phyloP scores from a whole-genome alignment of 2,797 vertebrate genomes.

The Danio jaintianensis region DNA sequence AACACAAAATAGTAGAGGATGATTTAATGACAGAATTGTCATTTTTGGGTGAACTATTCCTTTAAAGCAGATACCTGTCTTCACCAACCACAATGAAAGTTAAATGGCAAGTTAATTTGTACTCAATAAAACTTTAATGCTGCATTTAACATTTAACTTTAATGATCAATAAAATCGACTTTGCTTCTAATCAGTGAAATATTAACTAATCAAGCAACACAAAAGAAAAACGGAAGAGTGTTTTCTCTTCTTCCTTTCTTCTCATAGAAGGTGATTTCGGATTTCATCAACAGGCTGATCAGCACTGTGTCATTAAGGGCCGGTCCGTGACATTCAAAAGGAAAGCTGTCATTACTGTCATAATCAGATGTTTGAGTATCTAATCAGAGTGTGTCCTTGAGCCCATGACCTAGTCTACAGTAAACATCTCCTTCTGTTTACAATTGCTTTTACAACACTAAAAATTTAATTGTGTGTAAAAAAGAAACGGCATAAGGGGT shows the following conservation, averaged over 20 bases:
- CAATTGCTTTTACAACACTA: neutral
- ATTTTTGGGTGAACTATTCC: too few species aligned
- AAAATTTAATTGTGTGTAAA: neutral
- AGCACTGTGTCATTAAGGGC: neutral
- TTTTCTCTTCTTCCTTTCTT: neutral
- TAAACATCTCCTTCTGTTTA: neutral
- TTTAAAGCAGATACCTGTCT: neutral
- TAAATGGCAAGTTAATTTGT: neutral
- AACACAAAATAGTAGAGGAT: too few species aligned
- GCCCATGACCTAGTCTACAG: neutral
- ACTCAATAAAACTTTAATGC: neutral
- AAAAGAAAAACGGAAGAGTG: neutral
- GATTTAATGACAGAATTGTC: too few species aligned
- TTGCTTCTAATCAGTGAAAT: neutral
- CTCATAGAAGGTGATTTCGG: neutral
- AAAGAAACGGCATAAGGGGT: neutral
- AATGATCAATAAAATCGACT: neutral
- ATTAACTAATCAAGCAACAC: neutral
- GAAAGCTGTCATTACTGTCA: constrained; percentile 24
- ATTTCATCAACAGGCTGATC: neutral
- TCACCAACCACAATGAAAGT: neutral
- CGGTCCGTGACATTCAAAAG: neutral
- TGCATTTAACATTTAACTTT: neutral
- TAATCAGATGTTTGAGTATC: constrained; percentile 19
- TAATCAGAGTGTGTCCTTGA: constrained; percentile 19